Evolutionary conservation across 2,797 vertebrate genomes (phyloP).

Genomic region (Channallabes apus): DNA sequence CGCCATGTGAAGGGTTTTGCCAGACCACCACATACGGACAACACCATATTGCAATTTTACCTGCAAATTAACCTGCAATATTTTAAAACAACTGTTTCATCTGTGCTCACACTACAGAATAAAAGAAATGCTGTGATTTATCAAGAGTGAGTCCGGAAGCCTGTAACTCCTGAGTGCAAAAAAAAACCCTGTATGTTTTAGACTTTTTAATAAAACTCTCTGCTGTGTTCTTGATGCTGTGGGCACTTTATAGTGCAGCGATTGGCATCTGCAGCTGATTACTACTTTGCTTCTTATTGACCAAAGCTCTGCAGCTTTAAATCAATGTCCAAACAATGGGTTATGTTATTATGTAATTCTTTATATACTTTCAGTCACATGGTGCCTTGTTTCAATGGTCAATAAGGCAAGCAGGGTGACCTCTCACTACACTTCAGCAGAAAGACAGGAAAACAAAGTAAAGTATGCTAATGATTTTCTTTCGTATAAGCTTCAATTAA

Average conservation of each 20-base stretch:
- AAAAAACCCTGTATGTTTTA: neutral
- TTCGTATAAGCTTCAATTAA: neutral
- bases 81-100: neutral
- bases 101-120: neutral
- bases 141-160: no score
- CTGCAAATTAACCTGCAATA: neutral
- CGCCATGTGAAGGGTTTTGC: neutral
- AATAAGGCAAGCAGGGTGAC: neutral
- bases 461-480: neutral
- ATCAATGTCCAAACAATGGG: constrained; percentile 20
- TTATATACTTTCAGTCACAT: constrained; percentile 35
- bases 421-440: neutral
- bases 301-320: neutral
- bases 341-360: constrained; percentile 17
- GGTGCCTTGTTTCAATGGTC: neutral
- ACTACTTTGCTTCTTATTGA: neutral
- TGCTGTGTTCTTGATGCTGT: neutral
- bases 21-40: no score
- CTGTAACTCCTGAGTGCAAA: neutral
- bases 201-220: neutral
- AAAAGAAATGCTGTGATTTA: neutral
- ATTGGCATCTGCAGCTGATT: neutral
- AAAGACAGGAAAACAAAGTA: neutral
- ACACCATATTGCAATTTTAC: neutral
- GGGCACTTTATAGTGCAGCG: neutral